phyloP scores from a whole-genome alignment of 1,140 invertebrate species.

The Olivierus martensii region DNA sequence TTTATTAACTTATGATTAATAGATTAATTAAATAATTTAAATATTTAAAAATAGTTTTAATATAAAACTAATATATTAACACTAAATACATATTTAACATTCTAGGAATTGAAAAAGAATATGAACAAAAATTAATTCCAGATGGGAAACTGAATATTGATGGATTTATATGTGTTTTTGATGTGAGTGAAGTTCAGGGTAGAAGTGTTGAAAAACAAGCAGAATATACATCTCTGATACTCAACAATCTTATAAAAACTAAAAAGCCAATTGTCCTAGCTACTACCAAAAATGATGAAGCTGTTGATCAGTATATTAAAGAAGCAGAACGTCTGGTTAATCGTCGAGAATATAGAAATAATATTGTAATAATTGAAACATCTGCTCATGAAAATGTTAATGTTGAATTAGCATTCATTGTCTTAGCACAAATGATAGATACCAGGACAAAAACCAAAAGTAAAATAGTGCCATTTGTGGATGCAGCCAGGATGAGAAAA shows the following conservation, averaged over 20 bases:
- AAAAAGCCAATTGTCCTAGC: slow-evolving; percentile 92
- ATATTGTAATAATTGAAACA: slow-evolving; percentile 81
- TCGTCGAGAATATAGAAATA: slow-evolving; percentile 74
- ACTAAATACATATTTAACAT: too few relatives aligned
- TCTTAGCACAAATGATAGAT: slow-evolving; percentile 84
- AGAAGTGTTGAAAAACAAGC: slow-evolving; percentile 69
- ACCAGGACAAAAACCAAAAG: slow-evolving; percentile 41
- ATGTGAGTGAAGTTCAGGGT: slow-evolving; percentile 73
- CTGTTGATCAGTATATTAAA: slow-evolving; percentile 66
- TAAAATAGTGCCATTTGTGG: slow-evolving; percentile 66
- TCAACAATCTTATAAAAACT: slow-evolving; percentile 72
- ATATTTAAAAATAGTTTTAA: too few relatives aligned
- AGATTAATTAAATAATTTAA: too few relatives aligned
- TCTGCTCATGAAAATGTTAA: slow-evolving; percentile 95
- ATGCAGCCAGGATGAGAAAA: slow-evolving; percentile 69
- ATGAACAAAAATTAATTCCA: slow-evolving; percentile 82
- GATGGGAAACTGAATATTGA: slow-evolving; percentile 89
- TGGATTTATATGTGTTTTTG: slow-evolving; percentile 91
- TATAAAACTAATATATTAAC: too few relatives aligned
- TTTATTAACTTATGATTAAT: too few relatives aligned
- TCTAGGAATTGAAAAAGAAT: slow-evolving; percentile 77
- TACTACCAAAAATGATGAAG: slow-evolving; percentile 93
- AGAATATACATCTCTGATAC: slow-evolving; percentile 58
- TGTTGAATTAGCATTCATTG: slow-evolving; percentile 83
- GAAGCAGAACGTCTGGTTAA: slow-evolving; percentile 78